These are phyloP conservation scores for Microplitis manilae DNA, from an alignment of 2,888 invertebrate genomes.

Conservation along the genomic window DNA sequence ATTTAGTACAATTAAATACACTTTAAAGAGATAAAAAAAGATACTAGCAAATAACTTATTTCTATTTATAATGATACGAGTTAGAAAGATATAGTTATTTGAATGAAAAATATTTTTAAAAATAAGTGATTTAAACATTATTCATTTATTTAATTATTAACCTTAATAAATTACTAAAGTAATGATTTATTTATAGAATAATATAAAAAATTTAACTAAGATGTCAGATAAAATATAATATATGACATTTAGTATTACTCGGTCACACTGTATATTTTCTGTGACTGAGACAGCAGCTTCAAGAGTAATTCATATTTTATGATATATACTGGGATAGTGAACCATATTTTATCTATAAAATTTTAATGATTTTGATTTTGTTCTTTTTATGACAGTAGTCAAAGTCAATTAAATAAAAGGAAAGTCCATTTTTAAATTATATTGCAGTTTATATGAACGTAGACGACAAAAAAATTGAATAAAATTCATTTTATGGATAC, in stretches of 20 bases:
- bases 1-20: too few relatives aligned
- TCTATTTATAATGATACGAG: too few relatives aligned
- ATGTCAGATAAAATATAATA: slow-evolving; percentile 6
- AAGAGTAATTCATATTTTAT: not conserved
- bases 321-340: not conserved
- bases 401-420: slow-evolving; percentile 21
- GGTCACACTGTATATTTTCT: not conserved
- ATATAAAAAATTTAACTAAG: not conserved
- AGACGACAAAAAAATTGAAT: not conserved
- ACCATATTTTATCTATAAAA: slow-evolving; percentile 36
- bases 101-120: not conserved
- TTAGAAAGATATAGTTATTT: too few relatives aligned
- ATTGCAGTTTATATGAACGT: not conserved
- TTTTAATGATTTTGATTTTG: slow-evolving; percentile 34
- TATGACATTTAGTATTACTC: slow-evolving; percentile 6
- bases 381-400: slow-evolving; percentile 28
- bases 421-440: slow-evolving; percentile 16
- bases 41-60: too few relatives aligned
- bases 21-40: too few relatives aligned
- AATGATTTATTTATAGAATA: not conserved
- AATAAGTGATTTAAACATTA: not conserved
- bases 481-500: not conserved
- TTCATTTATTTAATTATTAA: not conserved
- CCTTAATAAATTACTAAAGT: not conserved
- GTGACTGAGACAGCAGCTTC: not conserved